phyloP scores from a whole-genome alignment of 2,797 vertebrate species.

The Falco cherrug region DNA sequence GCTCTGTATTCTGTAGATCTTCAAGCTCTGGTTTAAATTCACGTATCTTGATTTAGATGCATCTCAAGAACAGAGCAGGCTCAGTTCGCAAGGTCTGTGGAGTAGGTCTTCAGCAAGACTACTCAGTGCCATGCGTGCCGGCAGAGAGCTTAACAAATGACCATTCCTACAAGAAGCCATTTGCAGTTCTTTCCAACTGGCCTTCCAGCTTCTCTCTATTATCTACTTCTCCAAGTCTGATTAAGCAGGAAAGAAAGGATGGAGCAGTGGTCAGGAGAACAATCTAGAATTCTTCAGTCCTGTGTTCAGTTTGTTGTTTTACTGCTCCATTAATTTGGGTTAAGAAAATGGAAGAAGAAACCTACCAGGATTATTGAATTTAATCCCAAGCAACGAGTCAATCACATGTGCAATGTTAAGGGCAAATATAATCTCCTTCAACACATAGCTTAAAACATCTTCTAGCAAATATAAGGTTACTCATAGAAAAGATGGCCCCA shows the following conservation, averaged over 20 bases:
- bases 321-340: neutral
- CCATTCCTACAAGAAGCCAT: neutral
- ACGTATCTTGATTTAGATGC: neutral
- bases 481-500: neutral
- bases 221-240: neutral
- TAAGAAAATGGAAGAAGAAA: neutral
- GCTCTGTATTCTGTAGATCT: neutral
- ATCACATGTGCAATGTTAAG: neutral
- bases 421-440: neutral
- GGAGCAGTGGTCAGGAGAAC: neutral
- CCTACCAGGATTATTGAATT: neutral
- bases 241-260: neutral
- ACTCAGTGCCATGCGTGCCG: neutral
- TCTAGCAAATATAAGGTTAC: neutral
- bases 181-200: neutral
- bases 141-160: neutral
- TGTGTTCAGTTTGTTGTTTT: neutral
- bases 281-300: neutral
- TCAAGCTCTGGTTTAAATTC: neutral
- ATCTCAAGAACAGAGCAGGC: neutral
- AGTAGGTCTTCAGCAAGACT: neutral
- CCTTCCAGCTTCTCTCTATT: neutral
- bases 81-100: neutral
- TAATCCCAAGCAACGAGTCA: neutral
- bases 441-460: neutral